phyloP scores from a whole-genome alignment of 2,888 invertebrate species.

The Athalia rosae region DNA sequence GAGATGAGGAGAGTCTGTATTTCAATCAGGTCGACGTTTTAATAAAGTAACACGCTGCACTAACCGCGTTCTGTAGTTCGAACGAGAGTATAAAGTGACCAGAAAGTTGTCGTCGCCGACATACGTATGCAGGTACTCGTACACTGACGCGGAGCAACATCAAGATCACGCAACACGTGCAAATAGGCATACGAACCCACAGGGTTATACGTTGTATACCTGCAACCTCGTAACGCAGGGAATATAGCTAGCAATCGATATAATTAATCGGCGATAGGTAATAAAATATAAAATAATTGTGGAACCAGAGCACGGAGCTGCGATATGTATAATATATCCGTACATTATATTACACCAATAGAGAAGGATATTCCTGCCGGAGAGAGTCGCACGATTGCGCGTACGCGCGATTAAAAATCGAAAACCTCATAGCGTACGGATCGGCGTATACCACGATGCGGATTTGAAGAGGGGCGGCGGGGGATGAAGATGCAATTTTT shows the following conservation, averaged over 20 bases:
- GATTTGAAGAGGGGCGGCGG: no score
- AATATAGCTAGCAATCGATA: constrained; percentile 3
- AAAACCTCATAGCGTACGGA: no score
- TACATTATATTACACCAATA: no score
- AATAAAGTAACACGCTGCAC: constrained; percentile 11
- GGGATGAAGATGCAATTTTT: no score
- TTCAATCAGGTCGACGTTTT: constrained; percentile 36
- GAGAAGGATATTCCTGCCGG: no score
- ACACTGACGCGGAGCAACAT: no score
- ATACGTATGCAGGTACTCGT: no score
- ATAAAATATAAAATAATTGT: constrained; percentile 19
- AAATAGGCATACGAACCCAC: not conserved
- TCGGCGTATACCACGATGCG: no score
- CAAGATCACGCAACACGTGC: not conserved
- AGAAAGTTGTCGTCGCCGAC: not conserved
- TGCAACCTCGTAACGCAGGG: not conserved
- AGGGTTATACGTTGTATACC: not conserved
- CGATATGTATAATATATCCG: no score
- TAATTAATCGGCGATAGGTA: constrained; percentile 21
- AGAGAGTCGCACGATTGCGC: no score
- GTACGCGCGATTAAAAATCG: no score
- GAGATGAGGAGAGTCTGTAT: constrained; percentile 12
- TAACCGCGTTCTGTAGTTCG: not conserved
- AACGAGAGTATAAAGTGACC: not conserved
- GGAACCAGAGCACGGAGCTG: constrained; percentile 15